Conservation (phyloP, 92 coral and sea anemone genomes). For the Nematostella vectensis region DNA sequence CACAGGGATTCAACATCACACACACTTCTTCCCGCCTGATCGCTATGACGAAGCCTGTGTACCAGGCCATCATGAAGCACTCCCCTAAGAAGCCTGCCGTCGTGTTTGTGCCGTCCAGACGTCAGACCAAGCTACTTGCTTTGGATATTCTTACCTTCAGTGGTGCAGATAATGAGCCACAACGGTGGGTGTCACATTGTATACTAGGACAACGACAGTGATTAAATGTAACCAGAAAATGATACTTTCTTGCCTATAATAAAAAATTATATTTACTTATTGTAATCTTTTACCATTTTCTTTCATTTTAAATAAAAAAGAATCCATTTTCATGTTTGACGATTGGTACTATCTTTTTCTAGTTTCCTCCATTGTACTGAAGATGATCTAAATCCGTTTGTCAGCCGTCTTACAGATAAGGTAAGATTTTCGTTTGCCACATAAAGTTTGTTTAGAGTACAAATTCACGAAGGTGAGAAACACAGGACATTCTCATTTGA, state of each 20-base stretch:
- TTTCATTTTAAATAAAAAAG: background rate
- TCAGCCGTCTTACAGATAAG: conserved; percentile 85
- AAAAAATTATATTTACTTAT: too few species aligned
- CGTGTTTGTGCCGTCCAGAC: conserved; percentile 91
- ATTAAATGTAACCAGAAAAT: too few species aligned
- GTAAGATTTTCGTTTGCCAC: too few species aligned
- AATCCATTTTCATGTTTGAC: too few species aligned
- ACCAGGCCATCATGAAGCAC: conserved; percentile 88
- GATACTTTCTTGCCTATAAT: too few species aligned
- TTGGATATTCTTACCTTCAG: conserved; percentile 84
- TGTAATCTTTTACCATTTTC: too few species aligned
- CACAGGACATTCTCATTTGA: too few species aligned
- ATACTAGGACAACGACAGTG: too few species aligned
- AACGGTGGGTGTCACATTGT: conserved; percentile 69
- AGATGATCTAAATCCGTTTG: conserved; percentile 91
- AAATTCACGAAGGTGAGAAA: too few species aligned
- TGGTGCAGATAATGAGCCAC: conserved; percentile 94
- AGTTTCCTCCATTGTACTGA: conserved; percentile 96
- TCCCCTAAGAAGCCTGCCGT: conserved; percentile 94
- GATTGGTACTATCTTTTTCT: too few species aligned
- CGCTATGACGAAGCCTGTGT: conserved; percentile 95
- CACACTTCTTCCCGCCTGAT: conserved; percentile 96
- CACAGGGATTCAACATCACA: conserved; percentile 92
- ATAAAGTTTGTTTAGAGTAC: too few species aligned
- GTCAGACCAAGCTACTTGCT: conserved; percentile 92